A percentile compares a stretch with the other conserved stretches of the same genome.
phyloP scores from a whole-genome alignment of 2,113 vertebrate genomes.

The Bolborhynchus lineola region DNA sequence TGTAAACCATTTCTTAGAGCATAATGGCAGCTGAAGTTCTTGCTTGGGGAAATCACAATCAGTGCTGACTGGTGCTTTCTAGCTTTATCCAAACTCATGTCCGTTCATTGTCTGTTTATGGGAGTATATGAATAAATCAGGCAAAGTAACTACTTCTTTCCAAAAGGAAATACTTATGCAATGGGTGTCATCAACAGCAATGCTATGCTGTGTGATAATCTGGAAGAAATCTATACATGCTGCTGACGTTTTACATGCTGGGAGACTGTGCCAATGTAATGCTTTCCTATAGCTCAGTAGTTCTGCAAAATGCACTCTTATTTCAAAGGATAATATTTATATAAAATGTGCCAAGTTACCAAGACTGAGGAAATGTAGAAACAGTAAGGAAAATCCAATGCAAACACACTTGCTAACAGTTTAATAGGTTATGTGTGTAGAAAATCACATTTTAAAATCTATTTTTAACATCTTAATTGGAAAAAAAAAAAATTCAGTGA shows the following conservation, averaged over 20 bases:
- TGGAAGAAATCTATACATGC: background rate
- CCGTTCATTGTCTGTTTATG: background rate
- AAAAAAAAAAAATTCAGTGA: background rate
- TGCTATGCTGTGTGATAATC: background rate
- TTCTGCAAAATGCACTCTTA: background rate
- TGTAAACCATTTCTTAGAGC: background rate
- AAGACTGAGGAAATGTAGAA: background rate
- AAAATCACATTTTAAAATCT: background rate
- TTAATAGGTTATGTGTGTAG: background rate
- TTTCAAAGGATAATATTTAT: background rate
- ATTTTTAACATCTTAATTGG: background rate
- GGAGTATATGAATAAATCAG: background rate
- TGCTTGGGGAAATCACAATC: background rate
- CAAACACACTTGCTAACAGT: background rate
- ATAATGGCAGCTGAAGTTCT: background rate
- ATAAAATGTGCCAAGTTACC: background rate
- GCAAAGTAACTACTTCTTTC: background rate
- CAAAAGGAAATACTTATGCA: background rate
- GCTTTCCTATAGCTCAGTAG: background rate
- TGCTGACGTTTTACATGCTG: background rate
- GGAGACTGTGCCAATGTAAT: background rate
- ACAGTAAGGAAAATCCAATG: background rate
- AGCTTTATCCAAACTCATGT: background rate
- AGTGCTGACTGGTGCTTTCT: background rate
- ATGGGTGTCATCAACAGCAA: background rate